These are phyloP conservation scores for Poeciliopsis prolifica DNA, from an alignment of 2,113 vertebrate species.

Conservation along the genomic window DNA sequence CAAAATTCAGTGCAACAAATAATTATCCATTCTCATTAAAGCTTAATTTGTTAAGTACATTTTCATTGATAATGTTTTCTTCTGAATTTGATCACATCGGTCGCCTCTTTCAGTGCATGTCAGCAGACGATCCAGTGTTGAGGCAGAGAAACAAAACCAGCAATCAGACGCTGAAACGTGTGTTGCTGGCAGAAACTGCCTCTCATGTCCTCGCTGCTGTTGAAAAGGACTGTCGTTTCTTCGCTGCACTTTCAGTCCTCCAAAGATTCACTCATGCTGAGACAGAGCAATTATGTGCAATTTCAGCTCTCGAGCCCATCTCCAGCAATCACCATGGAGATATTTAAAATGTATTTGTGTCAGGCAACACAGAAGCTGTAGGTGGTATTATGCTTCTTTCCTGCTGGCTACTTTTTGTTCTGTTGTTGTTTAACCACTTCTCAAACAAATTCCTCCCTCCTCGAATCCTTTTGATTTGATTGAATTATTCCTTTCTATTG, in stretches of 20 bases:
- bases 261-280: slow-evolving; percentile 67
- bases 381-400: slow-evolving; percentile 48
- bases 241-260: slow-evolving; percentile 62
- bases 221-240: slow-evolving; percentile 58
- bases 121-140: not conserved
- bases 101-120: not conserved
- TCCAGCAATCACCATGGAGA: slow-evolving; percentile 79
- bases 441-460: slow-evolving; percentile 40
- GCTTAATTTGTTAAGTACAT: not conserved
- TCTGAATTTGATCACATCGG: not conserved
- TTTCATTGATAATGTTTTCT: not conserved
- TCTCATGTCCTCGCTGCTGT: slow-evolving; percentile 41
- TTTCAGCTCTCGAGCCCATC: slow-evolving; percentile 78
- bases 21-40: not conserved
- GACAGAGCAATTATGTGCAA: slow-evolving; percentile 78
- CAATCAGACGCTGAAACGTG: slow-evolving; percentile 19
- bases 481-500: slow-evolving; percentile 6
- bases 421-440: slow-evolving; percentile 34
- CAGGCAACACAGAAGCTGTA: slow-evolving; percentile 49
- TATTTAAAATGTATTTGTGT: slow-evolving; percentile 77
- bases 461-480: slow-evolving; percentile 25
- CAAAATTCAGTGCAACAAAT: not conserved
- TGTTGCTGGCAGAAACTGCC: slow-evolving; percentile 35
- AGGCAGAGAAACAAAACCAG: slow-evolving; percentile 21
- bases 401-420: slow-evolving; percentile 41